These are phyloP conservation scores for Triplophysa yarkandensis DNA, from an alignment of 2,797 vertebrate species.

Conservation along the genomic window DNA sequence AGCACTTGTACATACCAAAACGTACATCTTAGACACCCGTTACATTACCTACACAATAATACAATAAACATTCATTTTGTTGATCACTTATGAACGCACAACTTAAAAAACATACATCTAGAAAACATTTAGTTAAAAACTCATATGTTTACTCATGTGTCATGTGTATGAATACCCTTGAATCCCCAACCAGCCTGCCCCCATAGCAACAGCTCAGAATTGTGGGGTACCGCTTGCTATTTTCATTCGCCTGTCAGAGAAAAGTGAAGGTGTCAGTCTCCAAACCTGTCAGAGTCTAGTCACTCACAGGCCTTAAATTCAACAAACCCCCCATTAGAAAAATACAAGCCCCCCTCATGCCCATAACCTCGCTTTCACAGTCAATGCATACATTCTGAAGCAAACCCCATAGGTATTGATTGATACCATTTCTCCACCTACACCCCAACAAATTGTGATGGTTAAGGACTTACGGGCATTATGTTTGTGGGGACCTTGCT, in stretches of 20 bases:
- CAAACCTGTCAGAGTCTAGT: slow-evolving; percentile 75
- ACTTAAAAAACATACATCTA: too few relatives aligned
- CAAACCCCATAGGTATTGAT: slow-evolving; percentile 68
- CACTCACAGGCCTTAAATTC: slow-evolving; percentile 74
- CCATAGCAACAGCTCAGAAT: not conserved
- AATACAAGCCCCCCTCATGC: slow-evolving; percentile 67
- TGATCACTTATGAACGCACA: not conserved
- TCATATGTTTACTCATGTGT: not conserved
- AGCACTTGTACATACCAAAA: too few relatives aligned
- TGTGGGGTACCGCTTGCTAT: slow-evolving; percentile 40
- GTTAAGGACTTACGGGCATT: slow-evolving; percentile 78
- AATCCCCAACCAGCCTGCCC: not conserved
- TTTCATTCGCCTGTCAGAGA: slow-evolving; percentile 44
- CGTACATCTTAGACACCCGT: not conserved
- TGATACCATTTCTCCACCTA: slow-evolving; percentile 70
- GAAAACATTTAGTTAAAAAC: slow-evolving; percentile 52
- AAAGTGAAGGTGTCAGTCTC: slow-evolving; percentile 72
- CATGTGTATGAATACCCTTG: not conserved
- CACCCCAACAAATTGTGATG: slow-evolving; percentile 77
- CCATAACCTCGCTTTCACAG: slow-evolving; percentile 28
- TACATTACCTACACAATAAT: too few relatives aligned
- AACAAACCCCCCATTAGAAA: slow-evolving; percentile 69
- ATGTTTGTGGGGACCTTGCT: slow-evolving; percentile 67
- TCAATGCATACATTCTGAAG: slow-evolving; percentile 60
- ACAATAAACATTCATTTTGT: not conserved